A percentile compares a stretch with the other conserved stretches of the same genome.
Conservation (phyloP, 2,113 vertebrate genomes). For the Nyctereutes procyonoides region DNA sequence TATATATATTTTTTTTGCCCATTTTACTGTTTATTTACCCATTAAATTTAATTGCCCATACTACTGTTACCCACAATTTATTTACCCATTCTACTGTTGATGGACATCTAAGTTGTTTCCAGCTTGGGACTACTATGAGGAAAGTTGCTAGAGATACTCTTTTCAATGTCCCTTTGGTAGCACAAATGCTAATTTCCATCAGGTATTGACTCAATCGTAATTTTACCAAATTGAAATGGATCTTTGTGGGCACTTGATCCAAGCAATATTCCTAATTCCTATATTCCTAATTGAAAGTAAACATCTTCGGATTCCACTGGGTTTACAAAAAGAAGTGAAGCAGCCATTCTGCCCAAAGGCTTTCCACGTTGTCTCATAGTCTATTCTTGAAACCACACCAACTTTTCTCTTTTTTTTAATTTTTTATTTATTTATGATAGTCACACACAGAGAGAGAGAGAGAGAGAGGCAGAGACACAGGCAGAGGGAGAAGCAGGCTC, state of each 20-base stretch:
- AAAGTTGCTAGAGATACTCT: background rate
- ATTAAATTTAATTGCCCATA: background rate
- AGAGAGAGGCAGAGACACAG: too few relatives aligned
- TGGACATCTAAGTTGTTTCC: background rate
- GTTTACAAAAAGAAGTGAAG: background rate
- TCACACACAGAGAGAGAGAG: too few relatives aligned
- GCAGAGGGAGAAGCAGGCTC: too few relatives aligned
- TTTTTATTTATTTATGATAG: too few relatives aligned
- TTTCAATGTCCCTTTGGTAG: background rate
- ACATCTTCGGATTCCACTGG: background rate
- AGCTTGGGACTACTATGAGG: background rate
- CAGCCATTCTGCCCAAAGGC: background rate
- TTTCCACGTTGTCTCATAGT: background rate
- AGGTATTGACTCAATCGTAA: background rate
- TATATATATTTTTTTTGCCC: too few relatives aligned
- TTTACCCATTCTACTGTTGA: background rate
- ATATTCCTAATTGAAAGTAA: background rate
- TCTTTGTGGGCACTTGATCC: background rate
- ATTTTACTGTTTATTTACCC: background rate
- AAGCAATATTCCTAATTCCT: background rate
- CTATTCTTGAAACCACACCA: background rate
- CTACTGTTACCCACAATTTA: background rate
- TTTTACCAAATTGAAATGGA: conserved; percentile 2
- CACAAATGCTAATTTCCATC: background rate
- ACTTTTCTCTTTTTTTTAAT: too few relatives aligned